Percentiles rank a stretch among this genome's conserved stretches.
Evolutionary conservation across 1,140 invertebrate species (phyloP).

Genomic region (Drosophila ambigua): DNA sequence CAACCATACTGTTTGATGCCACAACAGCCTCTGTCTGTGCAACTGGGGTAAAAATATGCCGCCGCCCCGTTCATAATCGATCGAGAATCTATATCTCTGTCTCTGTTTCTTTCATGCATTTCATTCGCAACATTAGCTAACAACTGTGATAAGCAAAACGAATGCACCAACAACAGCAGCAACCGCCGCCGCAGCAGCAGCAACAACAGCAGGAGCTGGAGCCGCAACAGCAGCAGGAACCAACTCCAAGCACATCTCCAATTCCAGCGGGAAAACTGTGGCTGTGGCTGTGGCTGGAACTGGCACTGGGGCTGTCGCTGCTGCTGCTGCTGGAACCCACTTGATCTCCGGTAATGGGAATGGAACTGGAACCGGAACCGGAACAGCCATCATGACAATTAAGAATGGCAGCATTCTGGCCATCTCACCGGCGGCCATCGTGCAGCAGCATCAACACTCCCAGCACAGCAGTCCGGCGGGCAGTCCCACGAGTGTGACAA

Average conservation of each 20-base stretch:
- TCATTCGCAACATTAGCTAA: conserved; percentile 18
- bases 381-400: conserved; percentile 42
- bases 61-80: background rate
- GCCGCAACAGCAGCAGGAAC: too few species aligned
- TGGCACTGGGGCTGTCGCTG: background rate
- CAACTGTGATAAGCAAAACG: conserved; percentile 73
- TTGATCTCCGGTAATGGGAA: conserved; percentile 7
- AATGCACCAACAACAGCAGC: conserved; percentile 41
- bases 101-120: conserved; percentile 1
- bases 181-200: conserved; percentile 9
- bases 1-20: conserved; percentile 61
- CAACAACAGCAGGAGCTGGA: conserved; percentile 17
- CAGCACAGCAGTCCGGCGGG: conserved; percentile 50
- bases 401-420: conserved; percentile 42
- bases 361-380: background rate
- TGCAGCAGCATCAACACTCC: conserved; percentile 13
- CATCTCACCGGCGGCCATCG: conserved; percentile 38
- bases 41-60: conserved; percentile 49
- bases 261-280: too few species aligned
- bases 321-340: background rate
- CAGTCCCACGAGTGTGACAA: conserved; percentile 53
- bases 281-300: background rate
- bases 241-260: too few species aligned
- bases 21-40: conserved; percentile 50
- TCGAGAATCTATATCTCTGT: background rate